Conservation (phyloP, 2,113 vertebrate species). For the Erythrocebus patas region DNA sequence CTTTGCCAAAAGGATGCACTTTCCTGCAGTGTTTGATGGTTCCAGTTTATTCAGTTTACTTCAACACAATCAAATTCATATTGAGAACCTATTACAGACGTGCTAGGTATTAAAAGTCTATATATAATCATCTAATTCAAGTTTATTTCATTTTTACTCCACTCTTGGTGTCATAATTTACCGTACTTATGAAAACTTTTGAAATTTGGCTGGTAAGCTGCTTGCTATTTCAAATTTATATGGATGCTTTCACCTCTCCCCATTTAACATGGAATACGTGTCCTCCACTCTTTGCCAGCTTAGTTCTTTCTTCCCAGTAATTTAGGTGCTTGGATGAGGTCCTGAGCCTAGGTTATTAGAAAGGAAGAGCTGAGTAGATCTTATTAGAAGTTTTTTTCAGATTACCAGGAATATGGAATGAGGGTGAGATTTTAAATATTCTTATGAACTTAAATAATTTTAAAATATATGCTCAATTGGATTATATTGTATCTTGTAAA, state of each 20-base stretch:
- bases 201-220: background rate
- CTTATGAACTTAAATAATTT: background rate
- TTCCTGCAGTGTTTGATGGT: background rate
- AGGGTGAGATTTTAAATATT: background rate
- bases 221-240: background rate
- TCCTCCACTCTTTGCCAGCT: background rate
- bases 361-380: background rate
- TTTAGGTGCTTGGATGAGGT: background rate
- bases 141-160: background rate
- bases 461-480: background rate
- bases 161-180: background rate
- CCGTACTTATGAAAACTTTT: background rate
- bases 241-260: background rate
- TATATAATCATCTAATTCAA: too few species aligned
- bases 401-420: background rate
- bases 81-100: background rate
- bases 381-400: background rate
- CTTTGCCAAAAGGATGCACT: background rate
- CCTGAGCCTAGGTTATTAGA: background rate
- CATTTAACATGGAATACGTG: background rate
- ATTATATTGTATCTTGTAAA: background rate
- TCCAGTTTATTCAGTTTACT: background rate
- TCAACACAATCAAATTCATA: background rate
- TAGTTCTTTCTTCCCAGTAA: background rate
- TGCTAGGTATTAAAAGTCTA: background rate